Conservation (phyloP, 2,797 vertebrate species). For the Nannoperca australis region DNA sequence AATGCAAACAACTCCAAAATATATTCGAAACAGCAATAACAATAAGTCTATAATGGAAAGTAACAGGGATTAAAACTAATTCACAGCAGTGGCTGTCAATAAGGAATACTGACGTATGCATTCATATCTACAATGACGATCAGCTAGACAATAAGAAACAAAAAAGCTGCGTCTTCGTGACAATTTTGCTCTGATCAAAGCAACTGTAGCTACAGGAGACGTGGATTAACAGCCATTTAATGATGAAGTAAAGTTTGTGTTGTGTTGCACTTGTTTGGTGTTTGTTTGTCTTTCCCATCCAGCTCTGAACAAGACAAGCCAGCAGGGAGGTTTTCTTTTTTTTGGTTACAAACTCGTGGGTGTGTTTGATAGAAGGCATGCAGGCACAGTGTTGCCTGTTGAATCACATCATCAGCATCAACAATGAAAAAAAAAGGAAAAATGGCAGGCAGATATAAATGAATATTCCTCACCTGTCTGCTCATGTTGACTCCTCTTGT, state of each 20-base stretch:
- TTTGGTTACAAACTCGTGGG: constrained; percentile 63
- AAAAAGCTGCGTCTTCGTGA: constrained; percentile 65
- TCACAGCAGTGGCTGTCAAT: constrained; percentile 71
- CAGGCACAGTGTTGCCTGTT: constrained; percentile 82
- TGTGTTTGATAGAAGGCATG: constrained; percentile 76
- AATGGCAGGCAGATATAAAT: constrained; percentile 82
- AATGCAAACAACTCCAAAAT: background rate
- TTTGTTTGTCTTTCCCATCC: constrained; percentile 75
- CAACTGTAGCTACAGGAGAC: constrained; percentile 71
- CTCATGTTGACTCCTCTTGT: constrained; percentile 88
- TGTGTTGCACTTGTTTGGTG: constrained; percentile 74
- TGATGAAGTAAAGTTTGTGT: constrained; percentile 80
- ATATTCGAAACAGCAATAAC: background rate
- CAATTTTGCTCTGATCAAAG: constrained; percentile 82
- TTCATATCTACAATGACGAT: constrained; percentile 54
- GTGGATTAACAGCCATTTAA: constrained; percentile 81
- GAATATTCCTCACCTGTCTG: constrained; percentile 91
- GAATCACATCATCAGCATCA: constrained; percentile 86
- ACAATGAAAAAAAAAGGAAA: constrained; percentile 52
- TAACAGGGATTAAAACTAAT: constrained; percentile 45
- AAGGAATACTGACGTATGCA: constrained; percentile 62
- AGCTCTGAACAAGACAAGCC: constrained; percentile 76
- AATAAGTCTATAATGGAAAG: constrained; percentile 17
- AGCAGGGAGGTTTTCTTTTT: constrained; percentile 53
- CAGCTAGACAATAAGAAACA: constrained; percentile 43